Evolutionary conservation across 1,140 invertebrate species (phyloP).

Genomic region (Drosophila pseudoananassae): DNA sequence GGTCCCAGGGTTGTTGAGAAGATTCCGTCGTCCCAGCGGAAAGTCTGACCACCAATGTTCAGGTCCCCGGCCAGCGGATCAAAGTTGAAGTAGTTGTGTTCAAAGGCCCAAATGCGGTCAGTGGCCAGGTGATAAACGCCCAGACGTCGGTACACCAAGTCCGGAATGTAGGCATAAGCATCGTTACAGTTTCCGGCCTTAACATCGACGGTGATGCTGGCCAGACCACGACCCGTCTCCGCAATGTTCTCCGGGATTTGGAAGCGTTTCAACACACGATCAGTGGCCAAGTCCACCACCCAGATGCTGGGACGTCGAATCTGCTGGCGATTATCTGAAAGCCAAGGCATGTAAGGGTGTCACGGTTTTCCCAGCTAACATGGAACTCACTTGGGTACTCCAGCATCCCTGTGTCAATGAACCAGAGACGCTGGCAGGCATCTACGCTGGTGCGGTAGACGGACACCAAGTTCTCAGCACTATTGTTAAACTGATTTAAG

Average conservation of each 20-base stretch:
- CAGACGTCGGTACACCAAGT: conserved; percentile 88
- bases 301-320: conserved; percentile 87
- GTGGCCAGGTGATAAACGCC: conserved; percentile 87
- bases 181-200: conserved; percentile 86
- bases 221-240: conserved; percentile 85
- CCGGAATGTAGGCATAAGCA: conserved; percentile 90
- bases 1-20: conserved; percentile 88
- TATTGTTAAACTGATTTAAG: conserved; percentile 85
- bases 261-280: conserved; percentile 74
- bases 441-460: conserved; percentile 89
- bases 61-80: conserved; percentile 89
- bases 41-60: conserved; percentile 87
- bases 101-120: conserved; percentile 88
- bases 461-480: conserved; percentile 85
- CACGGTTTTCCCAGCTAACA: neutral
- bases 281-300: conserved; percentile 87
- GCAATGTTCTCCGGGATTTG: conserved; percentile 75
- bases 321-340: conserved; percentile 85
- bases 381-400: conserved; percentile 69
- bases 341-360: conserved; percentile 15
- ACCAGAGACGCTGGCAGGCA: conserved; percentile 89
- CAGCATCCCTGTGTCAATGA: conserved; percentile 88
- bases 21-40: conserved; percentile 90
- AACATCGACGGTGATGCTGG: conserved; percentile 88
- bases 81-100: conserved; percentile 90